Evolutionary conservation across 2,113 vertebrate species (phyloP).

Genomic region (Monarcha castaneiventris): DNA sequence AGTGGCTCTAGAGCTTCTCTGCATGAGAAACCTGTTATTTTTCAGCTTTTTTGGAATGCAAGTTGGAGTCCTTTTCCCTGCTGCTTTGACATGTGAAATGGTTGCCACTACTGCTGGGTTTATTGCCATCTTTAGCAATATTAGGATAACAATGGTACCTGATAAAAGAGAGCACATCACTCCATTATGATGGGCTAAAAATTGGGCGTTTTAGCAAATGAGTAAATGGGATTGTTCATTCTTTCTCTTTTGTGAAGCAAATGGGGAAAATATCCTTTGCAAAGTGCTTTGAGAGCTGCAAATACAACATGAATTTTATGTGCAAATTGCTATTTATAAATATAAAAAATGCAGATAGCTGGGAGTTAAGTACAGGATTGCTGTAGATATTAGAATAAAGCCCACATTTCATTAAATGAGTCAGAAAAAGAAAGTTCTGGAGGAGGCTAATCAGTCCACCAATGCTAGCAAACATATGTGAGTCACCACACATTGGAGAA

Average conservation of each 20-base stretch:
- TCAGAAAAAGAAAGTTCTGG: neutral
- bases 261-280: neutral
- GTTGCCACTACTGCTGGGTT: neutral
- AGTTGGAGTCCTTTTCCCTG: neutral
- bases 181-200: neutral
- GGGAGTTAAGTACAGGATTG: neutral
- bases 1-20: neutral
- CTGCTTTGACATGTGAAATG: neutral
- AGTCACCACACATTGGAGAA: neutral
- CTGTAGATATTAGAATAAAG: neutral
- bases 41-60: neutral
- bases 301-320: neutral
- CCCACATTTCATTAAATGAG: neutral
- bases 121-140: neutral
- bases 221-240: neutral
- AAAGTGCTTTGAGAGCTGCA: neutral
- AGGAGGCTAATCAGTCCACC: neutral
- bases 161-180: neutral
- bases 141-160: neutral
- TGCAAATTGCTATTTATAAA: neutral
- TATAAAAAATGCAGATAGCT: neutral
- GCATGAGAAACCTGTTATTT: neutral
- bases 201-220: constrained; percentile 1
- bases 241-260: neutral
- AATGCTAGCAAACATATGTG: neutral